Percentiles rank a stretch among this genome's conserved stretches.
Conservation (phyloP, 2,888 invertebrate genomes). For the Rhamphomyia laevipes region DNA sequence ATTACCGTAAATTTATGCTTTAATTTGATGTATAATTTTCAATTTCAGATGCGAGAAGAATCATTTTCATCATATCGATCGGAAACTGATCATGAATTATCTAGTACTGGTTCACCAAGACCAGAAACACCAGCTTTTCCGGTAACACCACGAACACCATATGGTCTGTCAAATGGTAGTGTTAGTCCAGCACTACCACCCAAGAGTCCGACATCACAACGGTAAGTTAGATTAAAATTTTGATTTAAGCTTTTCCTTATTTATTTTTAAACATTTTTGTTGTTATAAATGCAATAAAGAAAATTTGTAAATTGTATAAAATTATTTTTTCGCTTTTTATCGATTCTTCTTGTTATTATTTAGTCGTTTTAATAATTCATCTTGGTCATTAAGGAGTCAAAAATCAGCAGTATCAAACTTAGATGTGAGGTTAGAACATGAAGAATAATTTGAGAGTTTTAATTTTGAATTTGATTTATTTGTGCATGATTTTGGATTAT, state of each 20-base stretch:
- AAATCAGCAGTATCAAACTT: conserved; percentile 20
- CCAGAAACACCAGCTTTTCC: conserved; percentile 92
- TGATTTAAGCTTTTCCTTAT: conserved; percentile 20
- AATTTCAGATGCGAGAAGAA: conserved; percentile 46
- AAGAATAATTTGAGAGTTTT: no score
- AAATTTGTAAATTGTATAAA: conserved; percentile 5
- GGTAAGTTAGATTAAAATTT: conserved; percentile 23
- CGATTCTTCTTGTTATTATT: conserved; percentile 5
- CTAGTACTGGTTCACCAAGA: conserved; percentile 46
- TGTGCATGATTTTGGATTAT: no score
- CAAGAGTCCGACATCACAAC: conserved; percentile 65
- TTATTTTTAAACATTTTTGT: conserved; percentile 28
- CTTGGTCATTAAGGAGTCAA: conserved; percentile 23
- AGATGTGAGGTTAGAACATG: conserved; percentile 21
- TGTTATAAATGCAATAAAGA: conserved; percentile 16
- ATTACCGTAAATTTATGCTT: no score
- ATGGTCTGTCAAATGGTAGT: conserved; percentile 51
- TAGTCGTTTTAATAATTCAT: conserved; percentile 21
- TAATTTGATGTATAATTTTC: no score
- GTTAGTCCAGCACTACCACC: conserved; percentile 64
- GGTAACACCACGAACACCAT: conserved; percentile 79
- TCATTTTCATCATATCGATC: conserved; percentile 57
- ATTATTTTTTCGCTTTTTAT: conserved; percentile 7
- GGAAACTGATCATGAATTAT: conserved; percentile 44
- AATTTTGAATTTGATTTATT: no score